Conservation (phyloP, 2,888 invertebrate genomes). For the Drosophila atripex region DNA sequence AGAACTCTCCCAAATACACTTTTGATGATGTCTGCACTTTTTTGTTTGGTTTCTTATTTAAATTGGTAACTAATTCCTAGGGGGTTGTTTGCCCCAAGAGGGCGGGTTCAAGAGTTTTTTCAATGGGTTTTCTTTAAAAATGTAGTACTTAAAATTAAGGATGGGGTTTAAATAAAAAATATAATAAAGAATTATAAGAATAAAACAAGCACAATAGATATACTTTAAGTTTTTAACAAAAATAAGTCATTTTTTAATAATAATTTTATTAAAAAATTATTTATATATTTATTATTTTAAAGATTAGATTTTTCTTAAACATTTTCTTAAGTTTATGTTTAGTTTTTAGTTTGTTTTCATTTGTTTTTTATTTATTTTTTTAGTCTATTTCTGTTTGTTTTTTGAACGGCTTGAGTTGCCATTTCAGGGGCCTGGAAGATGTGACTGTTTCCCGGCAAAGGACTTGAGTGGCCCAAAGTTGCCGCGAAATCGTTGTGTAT, state of each 20-base stretch:
- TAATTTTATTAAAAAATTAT: too few relatives aligned
- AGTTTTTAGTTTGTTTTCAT: neutral
- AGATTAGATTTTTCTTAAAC: too few relatives aligned
- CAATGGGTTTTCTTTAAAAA: too few relatives aligned
- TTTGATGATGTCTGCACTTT: slow-evolving; percentile 3
- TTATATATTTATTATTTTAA: too few relatives aligned
- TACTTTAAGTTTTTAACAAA: too few relatives aligned
- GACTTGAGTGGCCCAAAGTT: slow-evolving; percentile 20
- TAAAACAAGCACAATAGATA: too few relatives aligned
- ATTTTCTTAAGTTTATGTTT: neutral
- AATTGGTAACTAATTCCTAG: slow-evolving; percentile 1
- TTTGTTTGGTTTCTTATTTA: neutral
- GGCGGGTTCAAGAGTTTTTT: too few relatives aligned
- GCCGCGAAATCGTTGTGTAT: slow-evolving; percentile 24
- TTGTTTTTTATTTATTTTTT: neutral
- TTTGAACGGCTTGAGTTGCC: neutral
- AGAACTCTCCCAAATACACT: neutral
- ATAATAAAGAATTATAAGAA: too few relatives aligned
- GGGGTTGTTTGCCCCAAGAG: neutral
- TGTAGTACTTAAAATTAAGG: too few relatives aligned
- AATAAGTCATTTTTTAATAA: too few relatives aligned
- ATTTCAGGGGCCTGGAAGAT: neutral
- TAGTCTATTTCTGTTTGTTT: slow-evolving; percentile 1
- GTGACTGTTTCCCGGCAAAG: slow-evolving; percentile 2
- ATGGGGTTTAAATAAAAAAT: too few relatives aligned